These are phyloP conservation scores for Brachypalpus laphriformis DNA, from an alignment of 2,888 invertebrate species.

Conservation along the genomic window DNA sequence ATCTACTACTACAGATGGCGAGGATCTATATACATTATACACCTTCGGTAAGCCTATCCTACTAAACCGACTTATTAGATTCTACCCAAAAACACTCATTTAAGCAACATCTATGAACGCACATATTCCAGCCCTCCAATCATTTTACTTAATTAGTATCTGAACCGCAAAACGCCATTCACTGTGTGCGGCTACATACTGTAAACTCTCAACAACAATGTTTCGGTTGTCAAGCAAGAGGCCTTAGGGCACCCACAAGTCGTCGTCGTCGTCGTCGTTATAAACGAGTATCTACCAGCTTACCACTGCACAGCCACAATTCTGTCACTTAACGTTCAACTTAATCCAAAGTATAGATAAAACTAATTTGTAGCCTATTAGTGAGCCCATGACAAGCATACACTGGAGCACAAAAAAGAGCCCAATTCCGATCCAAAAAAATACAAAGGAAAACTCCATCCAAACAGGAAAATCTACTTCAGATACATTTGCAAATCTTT, in stretches of 20 bases:
- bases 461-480: conserved; percentile 1
- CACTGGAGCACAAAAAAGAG: neutral
- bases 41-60: no score
- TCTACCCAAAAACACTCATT: no score
- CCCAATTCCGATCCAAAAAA: neutral
- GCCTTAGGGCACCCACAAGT: conserved; percentile 18
- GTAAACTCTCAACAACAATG: no score
- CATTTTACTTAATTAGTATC: no score
- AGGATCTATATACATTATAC: no score
- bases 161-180: no score
- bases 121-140: no score
- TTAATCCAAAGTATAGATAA: conserved; percentile 7
- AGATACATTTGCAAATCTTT: neutral
- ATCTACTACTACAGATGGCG: no score
- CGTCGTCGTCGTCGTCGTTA: neutral
- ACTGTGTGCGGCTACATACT: no score
- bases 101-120: no score
- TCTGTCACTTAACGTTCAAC: conserved; percentile 34
- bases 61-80: no score
- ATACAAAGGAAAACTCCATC: conserved; percentile 9
- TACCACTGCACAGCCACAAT: neutral
- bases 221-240: no score
- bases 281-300: neutral
- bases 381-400: conserved; percentile 32
- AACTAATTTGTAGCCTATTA: conserved; percentile 64